Percentiles rank a stretch among this genome's conserved stretches.
These are phyloP conservation scores for Arbacia lixula DNA, from an alignment of 53 echinoderm and acorn worm species.

Conservation along the genomic window DNA sequence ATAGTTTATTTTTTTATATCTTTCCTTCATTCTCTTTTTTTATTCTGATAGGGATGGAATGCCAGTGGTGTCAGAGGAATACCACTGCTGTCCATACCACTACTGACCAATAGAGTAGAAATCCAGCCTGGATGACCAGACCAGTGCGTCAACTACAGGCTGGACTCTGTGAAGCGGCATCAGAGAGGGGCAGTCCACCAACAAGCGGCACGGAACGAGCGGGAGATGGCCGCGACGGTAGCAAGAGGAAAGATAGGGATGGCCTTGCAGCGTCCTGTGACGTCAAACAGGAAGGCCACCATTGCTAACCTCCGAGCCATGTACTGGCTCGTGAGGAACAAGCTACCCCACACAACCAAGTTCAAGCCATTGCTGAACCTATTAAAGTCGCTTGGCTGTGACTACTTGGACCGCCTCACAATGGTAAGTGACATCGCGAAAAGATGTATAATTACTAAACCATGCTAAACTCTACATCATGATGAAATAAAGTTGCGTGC, in stretches of 20 bases:
- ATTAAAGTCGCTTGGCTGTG: neutral
- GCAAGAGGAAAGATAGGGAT: neutral
- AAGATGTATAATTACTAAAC: too few species aligned
- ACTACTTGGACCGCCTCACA: neutral
- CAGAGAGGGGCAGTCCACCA: neutral
- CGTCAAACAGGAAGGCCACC: neutral
- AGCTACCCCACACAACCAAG: neutral
- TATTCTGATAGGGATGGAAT: slow-evolving; percentile 31
- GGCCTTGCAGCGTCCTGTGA: neutral
- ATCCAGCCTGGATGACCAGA: neutral
- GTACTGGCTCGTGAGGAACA: slow-evolving; percentile 2
- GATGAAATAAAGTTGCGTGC: neutral
- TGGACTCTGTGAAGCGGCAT: neutral
- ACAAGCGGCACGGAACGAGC: neutral
- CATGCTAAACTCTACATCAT: neutral
- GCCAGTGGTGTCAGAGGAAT: neutral
- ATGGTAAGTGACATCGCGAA: neutral
- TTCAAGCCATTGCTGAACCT: neutral
- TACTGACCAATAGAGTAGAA: neutral
- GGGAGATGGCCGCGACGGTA: neutral
- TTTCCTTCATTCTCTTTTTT: too few species aligned
- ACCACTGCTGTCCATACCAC: neutral
- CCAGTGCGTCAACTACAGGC: neutral
- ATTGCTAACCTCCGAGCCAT: neutral
- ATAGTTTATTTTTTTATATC: too few species aligned